Evolutionary conservation across 53 echinoderm and acorn worm genomes (phyloP).

Genomic region (Hippasteria phrygiana): DNA sequence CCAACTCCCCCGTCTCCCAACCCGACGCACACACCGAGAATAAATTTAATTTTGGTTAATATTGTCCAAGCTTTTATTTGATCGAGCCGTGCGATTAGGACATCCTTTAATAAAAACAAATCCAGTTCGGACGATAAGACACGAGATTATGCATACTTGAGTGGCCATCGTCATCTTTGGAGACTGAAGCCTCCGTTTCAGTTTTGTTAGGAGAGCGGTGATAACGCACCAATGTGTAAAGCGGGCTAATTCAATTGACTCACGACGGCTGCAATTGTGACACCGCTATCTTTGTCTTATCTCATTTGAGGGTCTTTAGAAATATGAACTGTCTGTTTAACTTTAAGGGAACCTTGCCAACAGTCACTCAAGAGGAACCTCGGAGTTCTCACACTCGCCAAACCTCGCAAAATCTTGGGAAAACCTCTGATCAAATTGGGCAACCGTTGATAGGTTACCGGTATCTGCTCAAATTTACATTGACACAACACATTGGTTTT

Average conservation of each 20-base stretch:
- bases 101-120: constrained; percentile 54
- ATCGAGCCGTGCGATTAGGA: constrained; percentile 48
- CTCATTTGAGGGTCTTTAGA: too few species aligned
- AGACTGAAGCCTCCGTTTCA: neutral
- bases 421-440: too few species aligned
- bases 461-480: too few species aligned
- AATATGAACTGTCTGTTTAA: too few species aligned
- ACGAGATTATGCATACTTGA: constrained; percentile 27
- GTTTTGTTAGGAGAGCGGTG: neutral
- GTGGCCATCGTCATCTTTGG: neutral
- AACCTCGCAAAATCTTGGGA: too few species aligned
- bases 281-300: neutral
- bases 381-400: too few species aligned
- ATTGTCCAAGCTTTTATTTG: constrained; percentile 57
- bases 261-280: neutral
- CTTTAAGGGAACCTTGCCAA: too few species aligned
- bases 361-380: too few species aligned
- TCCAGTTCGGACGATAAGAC: constrained; percentile 48
- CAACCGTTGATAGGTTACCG: too few species aligned
- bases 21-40: constrained; percentile 4
- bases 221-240: constrained; percentile 15
- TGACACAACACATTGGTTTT: too few species aligned
- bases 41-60: constrained; percentile 54
- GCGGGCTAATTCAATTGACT: constrained; percentile 29
- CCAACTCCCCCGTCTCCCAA: neutral